Base-by-base conservation (phyloP, 2,888 invertebrate genomes). In the Orthosia cruda region DNA sequence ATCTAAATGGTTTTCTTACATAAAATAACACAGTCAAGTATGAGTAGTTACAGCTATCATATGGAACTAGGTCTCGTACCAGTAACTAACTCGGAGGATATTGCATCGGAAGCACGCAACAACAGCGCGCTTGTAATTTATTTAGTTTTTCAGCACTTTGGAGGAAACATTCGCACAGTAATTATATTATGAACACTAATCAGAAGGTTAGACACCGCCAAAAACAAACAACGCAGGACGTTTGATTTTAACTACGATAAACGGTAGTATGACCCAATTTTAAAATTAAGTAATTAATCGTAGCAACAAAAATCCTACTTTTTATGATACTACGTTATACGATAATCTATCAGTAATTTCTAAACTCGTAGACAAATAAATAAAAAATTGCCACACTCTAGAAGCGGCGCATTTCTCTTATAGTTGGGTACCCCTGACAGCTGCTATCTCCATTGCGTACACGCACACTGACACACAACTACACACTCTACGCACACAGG, bases 361-460 rank as follows among this genome's bases (percentile, higher is more conserved):
- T 15, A 26, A 2, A 52, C 11, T 4, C 7, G 3, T 1, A 0
- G 0, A 2, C 7, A 57, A 52, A 40, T 32, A 70, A 54, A 18
- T 20, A 69, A 55, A 50, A 76, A 55, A 67, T 20, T 11, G 54
- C 57, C 0, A 23, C 5, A 52, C 71, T 74, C 59, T 68, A 68
- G 65, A 68, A 83, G 95, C 95, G 95, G 85, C 92, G 95, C 96
- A 96, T 96, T 96, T 96, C 96, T 92, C 93, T 91, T 89, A 50
- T 77, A 89, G 92, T 96, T 96, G 94, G 85, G 47, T 76, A 47
- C 81, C 91, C 90, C 94, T 94, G 95, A 55, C 89, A 89, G 81
- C 88, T 91, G 93, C 96, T 96, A 95, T 96, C 96, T 96, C 96
- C 94, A 91, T 89, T 94, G 96, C 95, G 95, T 93, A 90, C 91